A percentile compares a stretch with the other conserved stretches of the same genome.
Conservation (phyloP, 2,888 invertebrate species). For the Melanophora roralis region DNA sequence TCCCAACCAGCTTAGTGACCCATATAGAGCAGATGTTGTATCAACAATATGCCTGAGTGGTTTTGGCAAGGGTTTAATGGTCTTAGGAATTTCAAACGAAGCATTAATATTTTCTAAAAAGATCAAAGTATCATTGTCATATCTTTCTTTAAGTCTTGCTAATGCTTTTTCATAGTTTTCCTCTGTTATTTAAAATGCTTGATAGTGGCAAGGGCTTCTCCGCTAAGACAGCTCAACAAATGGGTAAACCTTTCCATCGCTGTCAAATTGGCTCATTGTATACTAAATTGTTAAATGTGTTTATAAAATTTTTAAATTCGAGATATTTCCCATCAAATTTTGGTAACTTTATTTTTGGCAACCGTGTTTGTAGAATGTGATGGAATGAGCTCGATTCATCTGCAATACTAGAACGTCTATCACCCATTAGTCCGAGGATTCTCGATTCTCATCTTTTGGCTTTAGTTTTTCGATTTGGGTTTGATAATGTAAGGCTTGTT, state of each 20-base stretch:
- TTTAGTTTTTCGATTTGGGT: constrained; percentile 33
- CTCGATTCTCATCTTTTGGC: neutral
- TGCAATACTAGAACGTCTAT: neutral
- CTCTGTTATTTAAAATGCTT: constrained; percentile 43
- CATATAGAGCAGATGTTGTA: constrained; percentile 46
- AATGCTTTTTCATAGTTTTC: constrained; percentile 52
- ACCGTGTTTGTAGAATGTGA: neutral
- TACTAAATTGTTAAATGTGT: constrained; percentile 41
- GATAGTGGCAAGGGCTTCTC: constrained; percentile 47
- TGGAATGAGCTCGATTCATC: neutral
- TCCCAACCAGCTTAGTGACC: constrained; percentile 40
- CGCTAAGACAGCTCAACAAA: constrained; percentile 35
- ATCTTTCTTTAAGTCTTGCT: constrained; percentile 21
- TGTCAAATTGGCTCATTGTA: constrained; percentile 34
- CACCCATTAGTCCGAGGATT: neutral
- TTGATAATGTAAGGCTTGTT: neutral
- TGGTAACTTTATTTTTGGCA: constrained; percentile 11
- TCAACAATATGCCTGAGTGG: constrained; percentile 39
- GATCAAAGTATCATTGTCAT: constrained; percentile 49
- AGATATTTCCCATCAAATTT: constrained; percentile 39
- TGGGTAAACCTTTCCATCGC: constrained; percentile 40
- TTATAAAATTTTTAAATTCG: constrained; percentile 55
- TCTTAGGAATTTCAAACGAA: constrained; percentile 27
- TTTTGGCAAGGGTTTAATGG: neutral
- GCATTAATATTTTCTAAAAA: constrained; percentile 40